phyloP scores from a whole-genome alignment of 2,888 invertebrate species.

The Cheilosia soror region DNA sequence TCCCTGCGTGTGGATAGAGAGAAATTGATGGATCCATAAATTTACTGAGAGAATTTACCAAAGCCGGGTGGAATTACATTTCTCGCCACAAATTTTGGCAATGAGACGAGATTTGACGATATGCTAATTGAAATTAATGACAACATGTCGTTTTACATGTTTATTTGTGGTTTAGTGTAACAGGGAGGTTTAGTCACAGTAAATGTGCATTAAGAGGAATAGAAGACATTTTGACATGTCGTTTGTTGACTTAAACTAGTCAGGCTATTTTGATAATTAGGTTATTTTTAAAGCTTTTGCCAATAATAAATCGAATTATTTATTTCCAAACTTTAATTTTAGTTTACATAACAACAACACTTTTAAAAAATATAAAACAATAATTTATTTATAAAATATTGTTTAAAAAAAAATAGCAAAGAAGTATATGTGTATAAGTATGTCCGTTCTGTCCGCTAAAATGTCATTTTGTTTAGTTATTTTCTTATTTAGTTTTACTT shows the following conservation, averaged over 20 bases:
- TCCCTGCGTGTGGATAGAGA: conserved; percentile 8
- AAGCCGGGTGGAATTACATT: conserved; percentile 31
- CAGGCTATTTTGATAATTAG: no score
- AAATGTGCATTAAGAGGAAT: neutral
- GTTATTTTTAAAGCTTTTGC: no score
- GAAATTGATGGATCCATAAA: conserved; percentile 53
- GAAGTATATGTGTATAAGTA: conserved; percentile 55
- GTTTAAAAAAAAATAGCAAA: neutral
- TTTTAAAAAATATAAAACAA: no score
- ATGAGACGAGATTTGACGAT: conserved; percentile 62
- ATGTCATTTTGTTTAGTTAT: neutral
- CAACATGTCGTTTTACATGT: conserved; percentile 65
- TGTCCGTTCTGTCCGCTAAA: conserved; percentile 44
- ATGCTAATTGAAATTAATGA: conserved; percentile 73
- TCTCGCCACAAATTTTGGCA: neutral
- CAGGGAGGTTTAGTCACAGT: neutral
- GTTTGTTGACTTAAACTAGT: no score
- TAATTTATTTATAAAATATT: no score
- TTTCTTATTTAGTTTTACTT: conserved; percentile 20
- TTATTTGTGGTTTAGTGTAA: conserved; percentile 53
- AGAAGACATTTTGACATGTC: no score
- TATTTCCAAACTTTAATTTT: no score
- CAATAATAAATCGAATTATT: no score
- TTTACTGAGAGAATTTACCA: conserved; percentile 15
- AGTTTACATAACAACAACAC: neutral